Percentiles rank a stretch among this genome's conserved stretches.
Conservation (phyloP, 2,797 vertebrate species). For the Pantherophis vulpinus region DNA sequence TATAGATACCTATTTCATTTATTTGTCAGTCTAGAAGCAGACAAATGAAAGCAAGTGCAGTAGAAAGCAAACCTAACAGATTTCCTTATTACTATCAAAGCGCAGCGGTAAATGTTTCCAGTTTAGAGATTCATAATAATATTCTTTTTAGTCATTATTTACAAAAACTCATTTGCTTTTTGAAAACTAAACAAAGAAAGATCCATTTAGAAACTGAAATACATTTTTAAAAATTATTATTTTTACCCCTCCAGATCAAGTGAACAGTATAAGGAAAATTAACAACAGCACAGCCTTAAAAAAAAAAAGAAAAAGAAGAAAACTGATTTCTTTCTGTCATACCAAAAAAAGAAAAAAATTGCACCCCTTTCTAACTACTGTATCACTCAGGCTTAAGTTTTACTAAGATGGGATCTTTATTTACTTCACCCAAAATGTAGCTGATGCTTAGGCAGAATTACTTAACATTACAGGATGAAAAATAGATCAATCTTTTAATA, state of each 20-base stretch:
- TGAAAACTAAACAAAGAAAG: not conserved
- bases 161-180: not conserved
- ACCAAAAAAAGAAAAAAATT: not conserved
- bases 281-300: not conserved
- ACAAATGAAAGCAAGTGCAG: not conserved
- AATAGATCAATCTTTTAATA: not conserved
- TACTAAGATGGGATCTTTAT: not conserved
- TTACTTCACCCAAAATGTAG: not conserved
- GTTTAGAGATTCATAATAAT: conserved; percentile 47
- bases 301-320: too few species aligned
- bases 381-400: not conserved
- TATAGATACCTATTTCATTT: not conserved
- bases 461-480: accelerated
- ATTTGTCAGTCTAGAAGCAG: not conserved
- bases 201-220: not conserved
- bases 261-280: accelerated
- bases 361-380: not conserved
- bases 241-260: accelerated
- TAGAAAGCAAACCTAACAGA: not conserved
- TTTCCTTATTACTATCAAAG: conserved; percentile 6
- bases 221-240: not conserved
- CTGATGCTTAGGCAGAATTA: not conserved
- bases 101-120: conserved; percentile 1
- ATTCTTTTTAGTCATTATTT: conserved; percentile 26
- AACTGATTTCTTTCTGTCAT: not conserved